Conservation (phyloP, 92 coral and sea anemone species). For the Hydrozoanthus gracilis region DNA sequence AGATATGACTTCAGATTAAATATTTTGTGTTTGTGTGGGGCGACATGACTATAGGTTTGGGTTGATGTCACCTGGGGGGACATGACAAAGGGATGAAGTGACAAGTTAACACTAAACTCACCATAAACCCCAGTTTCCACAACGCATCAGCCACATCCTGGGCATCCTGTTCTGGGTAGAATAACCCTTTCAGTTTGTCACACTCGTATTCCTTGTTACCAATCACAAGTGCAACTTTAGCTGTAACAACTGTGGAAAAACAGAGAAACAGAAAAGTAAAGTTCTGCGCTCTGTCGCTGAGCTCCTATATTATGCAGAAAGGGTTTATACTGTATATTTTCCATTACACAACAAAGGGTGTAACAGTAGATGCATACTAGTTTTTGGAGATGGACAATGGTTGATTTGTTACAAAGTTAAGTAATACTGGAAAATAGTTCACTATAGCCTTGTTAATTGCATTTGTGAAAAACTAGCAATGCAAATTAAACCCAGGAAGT, state of each 20-base stretch:
- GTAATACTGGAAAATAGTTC: not conserved
- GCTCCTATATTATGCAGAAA: not conserved
- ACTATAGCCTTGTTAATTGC: too few relatives aligned
- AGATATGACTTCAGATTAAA: too few relatives aligned
- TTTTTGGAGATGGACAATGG: not conserved
- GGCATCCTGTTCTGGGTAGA: conserved; percentile 87
- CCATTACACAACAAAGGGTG: conserved; percentile 3
- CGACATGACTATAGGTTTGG: too few relatives aligned
- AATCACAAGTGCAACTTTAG: conserved; percentile 95
- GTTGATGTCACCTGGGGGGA: too few relatives aligned
- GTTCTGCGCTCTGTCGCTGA: conserved; percentile 2
- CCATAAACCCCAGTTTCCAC: conserved; percentile 83
- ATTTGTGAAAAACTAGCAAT: too few relatives aligned
- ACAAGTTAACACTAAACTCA: not conserved
- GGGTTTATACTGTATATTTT: not conserved
- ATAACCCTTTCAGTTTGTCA: conserved; percentile 69
- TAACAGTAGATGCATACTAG: conserved; percentile 4
- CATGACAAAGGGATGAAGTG: not conserved
- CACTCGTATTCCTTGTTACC: conserved; percentile 91
- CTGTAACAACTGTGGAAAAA: conserved; percentile 74
- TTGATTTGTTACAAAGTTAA: not conserved
- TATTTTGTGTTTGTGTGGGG: too few relatives aligned
- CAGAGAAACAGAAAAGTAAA: not conserved
- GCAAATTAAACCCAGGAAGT: not conserved
- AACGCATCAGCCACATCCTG: conserved; percentile 77